phyloP scores from a whole-genome alignment of 2,797 vertebrate species.

The Phrynocephalus forsythii region DNA sequence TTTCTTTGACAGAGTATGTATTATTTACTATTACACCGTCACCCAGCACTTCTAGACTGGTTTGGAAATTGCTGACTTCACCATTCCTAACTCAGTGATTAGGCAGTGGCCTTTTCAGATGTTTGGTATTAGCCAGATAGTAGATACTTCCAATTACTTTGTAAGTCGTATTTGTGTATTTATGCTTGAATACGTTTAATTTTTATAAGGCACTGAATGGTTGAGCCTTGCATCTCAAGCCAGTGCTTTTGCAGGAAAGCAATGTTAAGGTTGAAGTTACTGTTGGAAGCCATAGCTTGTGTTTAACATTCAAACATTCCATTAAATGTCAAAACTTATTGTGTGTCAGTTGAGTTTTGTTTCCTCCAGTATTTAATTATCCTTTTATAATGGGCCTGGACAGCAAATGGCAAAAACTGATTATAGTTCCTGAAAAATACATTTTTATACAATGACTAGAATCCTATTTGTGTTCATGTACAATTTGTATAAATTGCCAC shows the following conservation, averaged over 20 bases:
- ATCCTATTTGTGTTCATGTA: too few species aligned
- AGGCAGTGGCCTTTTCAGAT: slow-evolving; percentile 45
- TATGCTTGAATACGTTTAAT: slow-evolving; percentile 69
- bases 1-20: slow-evolving; percentile 74
- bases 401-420: slow-evolving; percentile 29
- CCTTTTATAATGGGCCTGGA: slow-evolving; percentile 45
- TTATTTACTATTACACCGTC: slow-evolving; percentile 56
- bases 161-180: slow-evolving; percentile 74
- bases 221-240: slow-evolving; percentile 41
- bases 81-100: slow-evolving; percentile 27
- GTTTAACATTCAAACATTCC: slow-evolving; percentile 70
- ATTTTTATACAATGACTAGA: too few species aligned
- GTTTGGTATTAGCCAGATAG: slow-evolving; percentile 66
- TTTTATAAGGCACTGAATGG: slow-evolving; percentile 51
- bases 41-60: slow-evolving; percentile 52
- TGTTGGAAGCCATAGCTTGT: slow-evolving; percentile 66
- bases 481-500: too few species aligned
- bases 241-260: slow-evolving; percentile 45
- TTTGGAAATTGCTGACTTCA: slow-evolving; percentile 12
- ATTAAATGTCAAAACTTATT: slow-evolving; percentile 68
- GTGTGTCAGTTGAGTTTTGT: slow-evolving; percentile 60
- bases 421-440: slow-evolving; percentile 29
- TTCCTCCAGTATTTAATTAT: slow-evolving; percentile 38
- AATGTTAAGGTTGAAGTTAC: slow-evolving; percentile 65
- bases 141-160: slow-evolving; percentile 64